Percentiles rank a stretch among this genome's conserved stretches.
These are phyloP conservation scores for Helicoverpa assulta DNA, from an alignment of 2,888 invertebrate species.

Conservation along the genomic window DNA sequence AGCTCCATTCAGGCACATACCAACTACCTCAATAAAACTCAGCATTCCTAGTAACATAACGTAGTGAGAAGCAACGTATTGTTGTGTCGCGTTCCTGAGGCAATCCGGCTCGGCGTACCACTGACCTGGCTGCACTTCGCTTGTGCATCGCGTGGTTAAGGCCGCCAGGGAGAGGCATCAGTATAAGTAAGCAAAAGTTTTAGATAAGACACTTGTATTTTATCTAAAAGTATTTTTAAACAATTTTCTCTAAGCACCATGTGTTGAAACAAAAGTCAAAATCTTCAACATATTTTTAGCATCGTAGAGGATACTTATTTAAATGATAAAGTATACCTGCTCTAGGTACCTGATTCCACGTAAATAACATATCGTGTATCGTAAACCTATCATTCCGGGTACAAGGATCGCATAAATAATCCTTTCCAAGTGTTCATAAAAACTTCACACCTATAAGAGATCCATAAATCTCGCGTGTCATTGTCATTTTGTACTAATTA, in stretches of 20 bases:
- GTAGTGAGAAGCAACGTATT: constrained; percentile 41
- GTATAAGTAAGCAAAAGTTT: no score
- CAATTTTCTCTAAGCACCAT: no score
- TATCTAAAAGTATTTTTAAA: no score
- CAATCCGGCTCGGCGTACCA: constrained; percentile 63
- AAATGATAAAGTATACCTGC: no score
- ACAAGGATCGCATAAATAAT: constrained; percentile 48
- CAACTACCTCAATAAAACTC: constrained; percentile 3
- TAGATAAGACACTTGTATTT: no score
- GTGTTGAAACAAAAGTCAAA: no score
- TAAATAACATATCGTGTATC: constrained; percentile 29
- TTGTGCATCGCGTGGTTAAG: constrained; percentile 26
- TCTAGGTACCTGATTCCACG: no score
- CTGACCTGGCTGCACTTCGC: constrained; percentile 53
- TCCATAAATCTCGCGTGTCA: constrained; percentile 50
- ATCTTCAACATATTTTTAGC: no score
- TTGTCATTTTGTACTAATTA: constrained; percentile 58
- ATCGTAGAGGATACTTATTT: no score
- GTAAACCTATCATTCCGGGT: constrained; percentile 39
- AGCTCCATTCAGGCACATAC: no score
- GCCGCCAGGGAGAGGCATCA: not conserved
- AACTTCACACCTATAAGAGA: constrained; percentile 57
- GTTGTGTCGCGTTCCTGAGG: constrained; percentile 43
- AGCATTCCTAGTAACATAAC: constrained; percentile 34
- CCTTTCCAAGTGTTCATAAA: constrained; percentile 47